phyloP scores from a whole-genome alignment of 2,113 vertebrate genomes.

The Clarias batrachus region DNA sequence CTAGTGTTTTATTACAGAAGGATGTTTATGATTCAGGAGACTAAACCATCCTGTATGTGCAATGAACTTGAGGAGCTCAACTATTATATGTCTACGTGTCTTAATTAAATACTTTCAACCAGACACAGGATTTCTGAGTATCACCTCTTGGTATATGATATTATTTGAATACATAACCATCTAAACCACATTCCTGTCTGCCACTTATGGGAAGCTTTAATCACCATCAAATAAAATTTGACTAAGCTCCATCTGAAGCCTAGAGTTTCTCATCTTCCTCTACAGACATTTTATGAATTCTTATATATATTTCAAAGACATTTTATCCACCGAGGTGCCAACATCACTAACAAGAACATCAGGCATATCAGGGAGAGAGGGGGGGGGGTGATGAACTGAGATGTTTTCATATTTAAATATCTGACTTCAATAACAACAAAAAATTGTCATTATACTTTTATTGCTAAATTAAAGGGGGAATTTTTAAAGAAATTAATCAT shows the following conservation, averaged over 20 bases:
- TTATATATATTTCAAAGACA: not conserved
- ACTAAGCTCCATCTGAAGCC: not conserved
- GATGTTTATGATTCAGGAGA: not conserved
- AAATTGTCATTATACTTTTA: not conserved
- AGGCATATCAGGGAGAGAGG: not conserved
- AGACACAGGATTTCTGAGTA: not conserved
- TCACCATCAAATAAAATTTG: not conserved
- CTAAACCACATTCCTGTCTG: not conserved
- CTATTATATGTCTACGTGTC: not conserved
- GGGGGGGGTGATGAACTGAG: not conserved
- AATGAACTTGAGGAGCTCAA: not conserved
- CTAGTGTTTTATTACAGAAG: not conserved
- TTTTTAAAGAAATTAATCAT: no score
- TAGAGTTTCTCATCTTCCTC: not conserved
- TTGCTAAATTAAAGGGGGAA: no score
- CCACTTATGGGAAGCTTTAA: not conserved
- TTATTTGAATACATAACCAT: conserved; percentile 27
- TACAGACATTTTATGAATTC: not conserved
- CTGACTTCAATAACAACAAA: not conserved
- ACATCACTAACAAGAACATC: not conserved
- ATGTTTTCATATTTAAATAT: not conserved
- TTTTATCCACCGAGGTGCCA: not conserved
- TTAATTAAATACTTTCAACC: not conserved
- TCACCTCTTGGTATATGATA: conserved; percentile 10
- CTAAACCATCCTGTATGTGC: not conserved